Conservation (phyloP, 2,888 invertebrate species). For the Adineta ricciae region DNA sequence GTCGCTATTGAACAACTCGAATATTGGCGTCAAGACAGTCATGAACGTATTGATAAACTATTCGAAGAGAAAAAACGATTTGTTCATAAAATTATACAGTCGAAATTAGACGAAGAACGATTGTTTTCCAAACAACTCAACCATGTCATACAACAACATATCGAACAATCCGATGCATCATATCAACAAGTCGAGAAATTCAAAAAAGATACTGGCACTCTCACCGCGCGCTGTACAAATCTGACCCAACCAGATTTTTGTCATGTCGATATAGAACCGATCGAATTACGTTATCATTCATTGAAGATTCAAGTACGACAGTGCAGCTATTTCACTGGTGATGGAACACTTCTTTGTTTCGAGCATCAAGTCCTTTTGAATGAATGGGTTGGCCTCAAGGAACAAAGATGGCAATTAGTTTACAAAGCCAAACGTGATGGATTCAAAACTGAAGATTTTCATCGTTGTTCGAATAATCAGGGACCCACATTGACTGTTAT, state of each 20-base stretch:
- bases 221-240: not conserved
- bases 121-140: not conserved
- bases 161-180: not conserved
- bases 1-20: no score
- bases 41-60: no score
- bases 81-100: not conserved
- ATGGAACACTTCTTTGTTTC: not conserved
- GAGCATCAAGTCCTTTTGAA: not conserved
- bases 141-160: not conserved
- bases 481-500: not conserved
- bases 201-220: not conserved
- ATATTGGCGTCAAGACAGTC: no score
- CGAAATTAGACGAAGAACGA: not conserved
- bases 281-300: not conserved
- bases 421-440: slow-evolving; percentile 2
- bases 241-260: not conserved
- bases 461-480: not conserved
- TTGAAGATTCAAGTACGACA: not conserved
- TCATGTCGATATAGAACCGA: not conserved
- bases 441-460: not conserved
- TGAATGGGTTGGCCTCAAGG: not conserved
- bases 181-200: not conserved
- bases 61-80: not conserved
- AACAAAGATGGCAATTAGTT: not conserved
- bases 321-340: not conserved